Conservation (phyloP, 2,797 vertebrate genomes). For the Bradypodion ventrale region DNA sequence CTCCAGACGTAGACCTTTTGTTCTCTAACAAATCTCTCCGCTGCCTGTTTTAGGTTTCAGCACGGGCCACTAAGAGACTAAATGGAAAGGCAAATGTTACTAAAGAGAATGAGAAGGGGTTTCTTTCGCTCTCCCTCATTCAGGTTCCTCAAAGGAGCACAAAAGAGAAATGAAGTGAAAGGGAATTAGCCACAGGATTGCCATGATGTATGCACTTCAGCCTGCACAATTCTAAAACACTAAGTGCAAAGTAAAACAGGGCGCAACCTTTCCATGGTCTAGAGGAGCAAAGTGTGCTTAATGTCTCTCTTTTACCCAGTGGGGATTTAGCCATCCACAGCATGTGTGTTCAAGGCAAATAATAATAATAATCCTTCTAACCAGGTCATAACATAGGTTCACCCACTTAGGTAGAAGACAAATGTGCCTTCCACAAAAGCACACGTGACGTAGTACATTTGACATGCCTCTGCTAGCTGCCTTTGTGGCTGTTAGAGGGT, state of each 20-base stretch:
- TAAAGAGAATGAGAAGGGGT: neutral
- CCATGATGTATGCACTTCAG: neutral
- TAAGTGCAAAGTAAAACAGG: neutral
- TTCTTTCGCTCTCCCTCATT: neutral
- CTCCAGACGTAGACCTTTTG: slow-evolving; percentile 13
- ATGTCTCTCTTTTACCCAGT: neutral
- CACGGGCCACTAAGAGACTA: slow-evolving; percentile 4
- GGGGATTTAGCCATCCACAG: neutral
- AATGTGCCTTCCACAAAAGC: neutral
- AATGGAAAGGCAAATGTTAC: neutral
- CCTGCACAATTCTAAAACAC: neutral
- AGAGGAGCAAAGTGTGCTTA: neutral
- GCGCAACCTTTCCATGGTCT: neutral
- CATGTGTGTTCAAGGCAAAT: neutral
- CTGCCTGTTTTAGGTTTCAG: neutral
- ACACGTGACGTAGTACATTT: neutral
- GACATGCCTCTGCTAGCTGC: neutral
- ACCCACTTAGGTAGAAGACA: neutral
- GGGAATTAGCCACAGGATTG: neutral
- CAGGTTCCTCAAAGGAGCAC: neutral
- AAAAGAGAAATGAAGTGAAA: neutral
- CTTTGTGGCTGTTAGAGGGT: neutral
- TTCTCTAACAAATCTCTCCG: neutral
- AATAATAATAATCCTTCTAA: neutral
- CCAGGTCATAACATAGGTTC: neutral